phyloP scores from a whole-genome alignment of 2,888 invertebrate genomes.

The Tyria jacobaeae region DNA sequence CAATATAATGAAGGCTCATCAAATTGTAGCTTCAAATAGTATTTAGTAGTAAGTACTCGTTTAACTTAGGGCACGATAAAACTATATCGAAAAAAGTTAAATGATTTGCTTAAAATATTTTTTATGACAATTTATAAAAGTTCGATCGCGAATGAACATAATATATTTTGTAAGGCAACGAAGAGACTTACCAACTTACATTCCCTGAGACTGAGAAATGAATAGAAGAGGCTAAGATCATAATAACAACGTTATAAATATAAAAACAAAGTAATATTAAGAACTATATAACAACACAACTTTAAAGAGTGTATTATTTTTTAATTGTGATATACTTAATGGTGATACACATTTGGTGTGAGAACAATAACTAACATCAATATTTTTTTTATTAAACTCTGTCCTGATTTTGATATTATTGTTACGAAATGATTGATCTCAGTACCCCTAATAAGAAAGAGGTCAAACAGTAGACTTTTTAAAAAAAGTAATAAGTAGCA shows the following conservation, averaged over 20 bases:
- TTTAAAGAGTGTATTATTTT: constrained; percentile 58
- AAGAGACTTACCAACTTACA: constrained; percentile 85
- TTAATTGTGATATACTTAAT: constrained; percentile 53
- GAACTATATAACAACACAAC: constrained; percentile 58
- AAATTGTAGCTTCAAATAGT: constrained; percentile 76
- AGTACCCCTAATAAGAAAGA: not conserved
- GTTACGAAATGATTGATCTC: not conserved
- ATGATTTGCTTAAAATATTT: constrained; percentile 80
- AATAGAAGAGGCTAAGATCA: constrained; percentile 80
- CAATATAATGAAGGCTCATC: constrained; percentile 56
- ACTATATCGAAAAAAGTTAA: constrained; percentile 56
- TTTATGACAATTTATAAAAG: constrained; percentile 74
- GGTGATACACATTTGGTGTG: constrained; percentile 50
- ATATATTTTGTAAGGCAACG: constrained; percentile 83
- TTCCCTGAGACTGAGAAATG: constrained; percentile 84
- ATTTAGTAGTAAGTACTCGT: constrained; percentile 68
- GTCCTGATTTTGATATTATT: constrained; percentile 50
- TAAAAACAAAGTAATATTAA: constrained; percentile 67
- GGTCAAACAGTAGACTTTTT: too few species aligned
- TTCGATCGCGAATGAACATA: constrained; percentile 72
- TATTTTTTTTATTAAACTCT: constrained; percentile 64
- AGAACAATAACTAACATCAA: constrained; percentile 47
- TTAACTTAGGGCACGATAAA: constrained; percentile 57
- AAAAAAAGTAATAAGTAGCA: not conserved
- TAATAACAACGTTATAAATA: constrained; percentile 60